Evolutionary conservation across 2,797 vertebrate genomes (phyloP).

Genomic region (Leptodactylus fallax): DNA sequence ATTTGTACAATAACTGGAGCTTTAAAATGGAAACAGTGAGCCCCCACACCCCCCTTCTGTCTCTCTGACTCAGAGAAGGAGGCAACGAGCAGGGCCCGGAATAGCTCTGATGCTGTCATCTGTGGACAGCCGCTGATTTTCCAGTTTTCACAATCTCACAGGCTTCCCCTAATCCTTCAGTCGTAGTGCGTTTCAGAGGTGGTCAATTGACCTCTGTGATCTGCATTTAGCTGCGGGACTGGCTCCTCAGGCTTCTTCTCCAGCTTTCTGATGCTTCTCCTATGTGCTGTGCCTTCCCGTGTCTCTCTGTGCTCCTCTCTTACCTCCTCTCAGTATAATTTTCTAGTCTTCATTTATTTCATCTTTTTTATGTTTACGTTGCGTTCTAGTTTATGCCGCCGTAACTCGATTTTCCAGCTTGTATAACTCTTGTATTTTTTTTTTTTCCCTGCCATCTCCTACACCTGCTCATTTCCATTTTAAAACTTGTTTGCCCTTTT

Average conservation of each 20-base stretch:
- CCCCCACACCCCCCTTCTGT: slow-evolving; percentile 54
- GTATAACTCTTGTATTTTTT: neutral
- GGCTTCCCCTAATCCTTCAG: slow-evolving; percentile 64
- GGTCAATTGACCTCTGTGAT: slow-evolving; percentile 53
- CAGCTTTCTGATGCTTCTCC: slow-evolving; percentile 26
- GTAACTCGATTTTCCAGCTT: neutral
- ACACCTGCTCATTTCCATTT: neutral
- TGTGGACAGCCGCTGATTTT: slow-evolving; percentile 64
- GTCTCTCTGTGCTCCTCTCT: neutral
- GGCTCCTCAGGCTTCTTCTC: slow-evolving; percentile 36
- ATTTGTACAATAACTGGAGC: slow-evolving; percentile 50
- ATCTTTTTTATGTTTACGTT: neutral
- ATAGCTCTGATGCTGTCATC: slow-evolving; percentile 65
- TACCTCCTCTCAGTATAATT: neutral
- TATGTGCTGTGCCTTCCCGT: neutral
- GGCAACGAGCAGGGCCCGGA: slow-evolving; percentile 63
- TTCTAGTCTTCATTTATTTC: neutral
- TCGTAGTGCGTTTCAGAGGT: slow-evolving; percentile 57
- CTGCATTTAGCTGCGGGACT: slow-evolving; percentile 17
- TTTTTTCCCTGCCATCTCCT: neutral
- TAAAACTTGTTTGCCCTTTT: neutral
- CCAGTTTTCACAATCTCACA: slow-evolving; percentile 58
- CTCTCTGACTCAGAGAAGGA: slow-evolving; percentile 64
- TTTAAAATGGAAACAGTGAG: slow-evolving; percentile 61
- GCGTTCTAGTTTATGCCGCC: neutral